Conservation (phyloP, 1,140 invertebrate genomes). For the Tetragonula clypearis region DNA sequence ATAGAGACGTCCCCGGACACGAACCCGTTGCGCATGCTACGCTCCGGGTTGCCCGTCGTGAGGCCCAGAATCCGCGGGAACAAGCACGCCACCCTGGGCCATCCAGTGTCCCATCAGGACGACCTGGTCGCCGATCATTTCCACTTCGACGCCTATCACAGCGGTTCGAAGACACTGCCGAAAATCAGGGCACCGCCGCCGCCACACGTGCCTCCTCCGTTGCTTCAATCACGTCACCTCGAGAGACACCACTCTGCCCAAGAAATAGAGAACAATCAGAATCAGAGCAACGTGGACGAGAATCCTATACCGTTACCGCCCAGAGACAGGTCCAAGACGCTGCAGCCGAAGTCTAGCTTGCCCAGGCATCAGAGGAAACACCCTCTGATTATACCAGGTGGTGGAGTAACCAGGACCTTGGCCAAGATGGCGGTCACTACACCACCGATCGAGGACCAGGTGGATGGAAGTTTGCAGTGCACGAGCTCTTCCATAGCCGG, state of each 20-base stretch:
- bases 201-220: slow-evolving; percentile 58
- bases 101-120: slow-evolving; percentile 62
- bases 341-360: slow-evolving; percentile 84
- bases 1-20: slow-evolving; percentile 76
- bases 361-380: slow-evolving; percentile 93
- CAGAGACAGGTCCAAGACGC: slow-evolving; percentile 88
- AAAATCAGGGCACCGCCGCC: slow-evolving; percentile 74
- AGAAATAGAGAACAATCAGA: slow-evolving; percentile 79
- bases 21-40: slow-evolving; percentile 89
- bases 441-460: slow-evolving; percentile 73
- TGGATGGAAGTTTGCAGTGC: slow-evolving; percentile 68
- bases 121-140: slow-evolving; percentile 61
- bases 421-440: slow-evolving; percentile 83
- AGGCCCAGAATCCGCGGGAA: slow-evolving; percentile 84
- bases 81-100: slow-evolving; percentile 75
- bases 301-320: slow-evolving; percentile 93
- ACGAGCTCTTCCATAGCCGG: slow-evolving; percentile 41
- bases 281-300: slow-evolving; percentile 81
- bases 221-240: slow-evolving; percentile 58
- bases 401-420: slow-evolving; percentile 84
- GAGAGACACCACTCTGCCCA: slow-evolving; percentile 74
- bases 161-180: slow-evolving; percentile 75
- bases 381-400: slow-evolving; percentile 91
- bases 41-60: slow-evolving; percentile 85
- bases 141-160: slow-evolving; percentile 74